A percentile compares a stretch with the other conserved stretches of the same genome.
Conservation (phyloP, 1,140 invertebrate genomes). For the Metaphire vulgaris region DNA sequence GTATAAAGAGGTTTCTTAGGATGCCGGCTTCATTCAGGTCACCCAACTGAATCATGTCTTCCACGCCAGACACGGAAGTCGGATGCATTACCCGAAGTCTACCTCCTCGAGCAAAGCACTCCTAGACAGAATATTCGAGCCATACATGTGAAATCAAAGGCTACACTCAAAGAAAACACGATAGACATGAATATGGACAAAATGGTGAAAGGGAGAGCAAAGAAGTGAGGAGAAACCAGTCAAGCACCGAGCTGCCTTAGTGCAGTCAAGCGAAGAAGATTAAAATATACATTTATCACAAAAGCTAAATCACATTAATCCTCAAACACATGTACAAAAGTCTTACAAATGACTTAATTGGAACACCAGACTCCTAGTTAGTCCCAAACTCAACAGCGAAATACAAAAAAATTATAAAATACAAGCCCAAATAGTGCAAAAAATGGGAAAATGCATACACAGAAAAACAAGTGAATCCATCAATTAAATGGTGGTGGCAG, state of each 20-base stretch:
- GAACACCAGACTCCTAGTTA: no score
- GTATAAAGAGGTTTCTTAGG: slow-evolving; percentile 87
- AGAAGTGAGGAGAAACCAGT: neutral
- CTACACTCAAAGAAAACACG: neutral
- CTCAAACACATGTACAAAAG: no score
- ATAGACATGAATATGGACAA: neutral
- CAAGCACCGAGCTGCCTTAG: neutral
- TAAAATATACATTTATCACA: no score
- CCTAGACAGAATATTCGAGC: neutral
- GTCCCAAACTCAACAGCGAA: no score
- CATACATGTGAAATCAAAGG: no score
- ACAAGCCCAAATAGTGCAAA: no score
- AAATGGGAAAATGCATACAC: no score
- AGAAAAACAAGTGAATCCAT: no score
- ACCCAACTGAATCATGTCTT: slow-evolving; percentile 98
- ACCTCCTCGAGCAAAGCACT: neutral
- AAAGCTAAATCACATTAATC: no score
- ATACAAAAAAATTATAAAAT: no score
- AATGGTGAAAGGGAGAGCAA: neutral
- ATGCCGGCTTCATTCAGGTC: slow-evolving; percentile 98
- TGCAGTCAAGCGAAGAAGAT: neutral
- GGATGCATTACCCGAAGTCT: slow-evolving; percentile 97
- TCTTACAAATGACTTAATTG: no score
- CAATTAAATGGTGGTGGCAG: no score
- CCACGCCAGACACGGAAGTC: slow-evolving; percentile 93